These are phyloP conservation scores for Achatina immaculata DNA, from an alignment of 1,140 invertebrate genomes.

Conservation along the genomic window DNA sequence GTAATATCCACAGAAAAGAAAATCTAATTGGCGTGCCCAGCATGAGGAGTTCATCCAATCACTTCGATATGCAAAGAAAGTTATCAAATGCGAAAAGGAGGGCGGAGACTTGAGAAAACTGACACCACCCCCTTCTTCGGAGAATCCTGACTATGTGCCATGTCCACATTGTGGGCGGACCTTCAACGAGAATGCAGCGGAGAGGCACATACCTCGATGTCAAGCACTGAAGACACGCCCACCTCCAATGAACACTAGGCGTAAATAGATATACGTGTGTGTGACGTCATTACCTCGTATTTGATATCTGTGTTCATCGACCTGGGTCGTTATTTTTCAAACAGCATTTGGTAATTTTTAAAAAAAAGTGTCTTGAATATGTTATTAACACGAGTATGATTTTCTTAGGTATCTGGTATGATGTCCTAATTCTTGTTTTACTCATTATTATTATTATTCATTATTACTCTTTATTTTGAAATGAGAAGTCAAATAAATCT, in stretches of 20 bases:
- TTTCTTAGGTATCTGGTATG: too few species aligned
- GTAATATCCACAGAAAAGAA: conserved; percentile 75
- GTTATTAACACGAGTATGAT: too few species aligned
- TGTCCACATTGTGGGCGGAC: conserved; percentile 91
- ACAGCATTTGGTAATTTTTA: too few species aligned
- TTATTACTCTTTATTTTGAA: too few species aligned
- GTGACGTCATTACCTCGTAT: too few species aligned
- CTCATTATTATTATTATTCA: too few species aligned
- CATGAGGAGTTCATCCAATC: conserved; percentile 93
- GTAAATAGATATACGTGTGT: too few species aligned
- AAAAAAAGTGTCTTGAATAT: too few species aligned
- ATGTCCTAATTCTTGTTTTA: too few species aligned
- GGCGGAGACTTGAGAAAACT: conserved; percentile 80
- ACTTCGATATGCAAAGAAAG: conserved; percentile 88
- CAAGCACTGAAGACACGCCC: conserved; percentile 81
- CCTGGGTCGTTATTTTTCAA: too few species aligned
- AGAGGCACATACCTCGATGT: conserved; percentile 95
- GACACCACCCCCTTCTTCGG: conserved; percentile 85
- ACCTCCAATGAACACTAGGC: conserved; percentile 49
- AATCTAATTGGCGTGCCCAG: conserved; percentile 88
- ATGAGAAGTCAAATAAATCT: too few species aligned
- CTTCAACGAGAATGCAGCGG: conserved; percentile 88
- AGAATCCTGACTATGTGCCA: conserved; percentile 86
- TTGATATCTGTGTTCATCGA: too few species aligned
- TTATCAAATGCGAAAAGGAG: conserved; percentile 85